Conservation (phyloP, 2,113 vertebrate genomes). For the Xiphophorus maculatus region DNA sequence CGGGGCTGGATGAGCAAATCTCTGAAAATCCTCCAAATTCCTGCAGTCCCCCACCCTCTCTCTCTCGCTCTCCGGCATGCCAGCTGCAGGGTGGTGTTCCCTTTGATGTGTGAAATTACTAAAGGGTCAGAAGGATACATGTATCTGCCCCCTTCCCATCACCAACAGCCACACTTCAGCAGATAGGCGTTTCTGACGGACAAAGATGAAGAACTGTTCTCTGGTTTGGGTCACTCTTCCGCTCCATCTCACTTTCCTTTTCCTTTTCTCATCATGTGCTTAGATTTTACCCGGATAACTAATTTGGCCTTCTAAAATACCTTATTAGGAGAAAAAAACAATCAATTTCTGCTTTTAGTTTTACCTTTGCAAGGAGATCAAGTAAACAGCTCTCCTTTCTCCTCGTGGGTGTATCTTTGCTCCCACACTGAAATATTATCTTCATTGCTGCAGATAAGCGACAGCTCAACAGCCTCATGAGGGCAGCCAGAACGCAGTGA, state of each 20-base stretch:
- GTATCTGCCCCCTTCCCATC: conserved; percentile 55
- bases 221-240: conserved; percentile 18
- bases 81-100: conserved; percentile 59
- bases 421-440: conserved; percentile 32
- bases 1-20: conserved; percentile 72
- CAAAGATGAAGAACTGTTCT: conserved; percentile 69
- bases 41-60: conserved; percentile 44
- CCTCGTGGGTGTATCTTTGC: not conserved
- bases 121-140: conserved; percentile 60
- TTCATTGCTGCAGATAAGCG: conserved; percentile 31
- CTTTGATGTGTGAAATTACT: conserved; percentile 78
- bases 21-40: conserved; percentile 75
- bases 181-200: conserved; percentile 71
- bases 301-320: conserved; percentile 49
- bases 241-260: conserved; percentile 3
- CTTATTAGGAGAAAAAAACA: conserved; percentile 61
- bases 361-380: conserved; percentile 29
- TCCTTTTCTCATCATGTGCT: conserved; percentile 23
- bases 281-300: conserved; percentile 38
- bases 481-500: conserved; percentile 33
- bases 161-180: conserved; percentile 57
- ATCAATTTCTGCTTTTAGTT: conserved; percentile 31
- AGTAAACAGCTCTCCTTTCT: conserved; percentile 8
- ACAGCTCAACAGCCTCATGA: conserved; percentile 38
- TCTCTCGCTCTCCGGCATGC: conserved; percentile 40